Evolutionary conservation across 2,797 vertebrate species (phyloP).

Genomic region (Sarcoramphus papa): DNA sequence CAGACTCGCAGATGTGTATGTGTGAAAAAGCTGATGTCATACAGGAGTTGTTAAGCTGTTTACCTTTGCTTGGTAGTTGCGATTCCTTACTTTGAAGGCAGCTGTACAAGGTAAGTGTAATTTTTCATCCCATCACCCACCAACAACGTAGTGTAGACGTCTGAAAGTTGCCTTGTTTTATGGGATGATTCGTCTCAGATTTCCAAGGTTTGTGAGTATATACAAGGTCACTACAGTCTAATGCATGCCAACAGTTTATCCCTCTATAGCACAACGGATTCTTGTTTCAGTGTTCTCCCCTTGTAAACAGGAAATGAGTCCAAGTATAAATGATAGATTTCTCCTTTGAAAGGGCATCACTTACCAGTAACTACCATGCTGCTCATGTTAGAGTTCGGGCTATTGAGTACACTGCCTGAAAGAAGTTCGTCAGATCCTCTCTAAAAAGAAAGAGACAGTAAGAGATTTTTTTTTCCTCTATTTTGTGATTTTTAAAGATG

Average conservation of each 20-base stretch:
- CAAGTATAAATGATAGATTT: slow-evolving; percentile 44
- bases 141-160: not conserved
- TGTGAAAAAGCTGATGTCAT: not conserved
- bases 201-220: not conserved
- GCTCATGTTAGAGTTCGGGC: slow-evolving; percentile 92
- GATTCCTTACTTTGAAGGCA: not conserved
- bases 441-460: slow-evolving; percentile 77
- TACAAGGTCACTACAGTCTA: not conserved
- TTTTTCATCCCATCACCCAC: not conserved
- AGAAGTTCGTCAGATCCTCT: slow-evolving; percentile 97
- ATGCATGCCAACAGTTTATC: slow-evolving; percentile 3
- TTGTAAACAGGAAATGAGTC: slow-evolving; percentile 45
- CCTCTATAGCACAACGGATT: not conserved
- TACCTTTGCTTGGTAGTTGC: not conserved
- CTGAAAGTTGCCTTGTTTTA: not conserved
- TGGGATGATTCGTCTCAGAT: not conserved
- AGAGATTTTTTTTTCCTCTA: slow-evolving; percentile 58
- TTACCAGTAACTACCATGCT: slow-evolving; percentile 91
- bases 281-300: not conserved
- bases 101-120: not conserved
- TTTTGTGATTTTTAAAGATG: slow-evolving; percentile 43
- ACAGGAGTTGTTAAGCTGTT: not conserved
- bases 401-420: slow-evolving; percentile 93
- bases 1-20: not conserved
- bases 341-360: slow-evolving; percentile 73